A percentile compares a stretch with the other conserved stretches of the same genome.
Conservation (phyloP, 2,113 vertebrate species). For the Progne subis region DNA sequence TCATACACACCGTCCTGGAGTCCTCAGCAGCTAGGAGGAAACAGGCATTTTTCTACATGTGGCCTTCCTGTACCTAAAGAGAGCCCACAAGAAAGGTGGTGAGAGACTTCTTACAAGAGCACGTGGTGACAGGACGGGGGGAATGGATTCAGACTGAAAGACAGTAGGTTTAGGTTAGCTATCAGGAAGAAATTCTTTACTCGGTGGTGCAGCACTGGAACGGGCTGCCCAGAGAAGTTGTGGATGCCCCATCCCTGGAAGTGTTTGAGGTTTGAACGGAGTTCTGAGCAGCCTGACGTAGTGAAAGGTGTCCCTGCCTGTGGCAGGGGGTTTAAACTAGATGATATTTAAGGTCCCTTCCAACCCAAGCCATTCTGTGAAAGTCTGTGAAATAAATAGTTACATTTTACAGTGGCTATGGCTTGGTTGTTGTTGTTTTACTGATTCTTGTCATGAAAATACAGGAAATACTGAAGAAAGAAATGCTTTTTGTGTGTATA, state of each 20-base stretch:
- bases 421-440: background rate
- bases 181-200: no score
- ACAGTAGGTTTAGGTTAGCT: background rate
- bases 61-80: background rate
- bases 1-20: no score
- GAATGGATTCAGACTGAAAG: background rate
- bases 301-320: background rate
- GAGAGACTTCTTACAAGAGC: background rate
- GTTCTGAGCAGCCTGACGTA: background rate
- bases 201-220: background rate
- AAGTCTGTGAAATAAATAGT: background rate
- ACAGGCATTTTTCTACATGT: no score
- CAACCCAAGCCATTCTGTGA: background rate
- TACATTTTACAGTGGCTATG: background rate
- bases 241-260: background rate
- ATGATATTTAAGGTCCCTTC: background rate
- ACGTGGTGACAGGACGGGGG: background rate
- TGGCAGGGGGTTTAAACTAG: background rate
- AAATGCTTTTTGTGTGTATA: background rate
- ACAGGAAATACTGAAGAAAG: background rate
- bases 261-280: background rate
- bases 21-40: no score
- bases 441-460: background rate
- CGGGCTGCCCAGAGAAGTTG: background rate
- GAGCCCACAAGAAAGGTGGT: background rate